These are phyloP conservation scores for Schizothorax lantsangensis DNA, from an alignment of 2,797 vertebrate species.

Conservation along the genomic window DNA sequence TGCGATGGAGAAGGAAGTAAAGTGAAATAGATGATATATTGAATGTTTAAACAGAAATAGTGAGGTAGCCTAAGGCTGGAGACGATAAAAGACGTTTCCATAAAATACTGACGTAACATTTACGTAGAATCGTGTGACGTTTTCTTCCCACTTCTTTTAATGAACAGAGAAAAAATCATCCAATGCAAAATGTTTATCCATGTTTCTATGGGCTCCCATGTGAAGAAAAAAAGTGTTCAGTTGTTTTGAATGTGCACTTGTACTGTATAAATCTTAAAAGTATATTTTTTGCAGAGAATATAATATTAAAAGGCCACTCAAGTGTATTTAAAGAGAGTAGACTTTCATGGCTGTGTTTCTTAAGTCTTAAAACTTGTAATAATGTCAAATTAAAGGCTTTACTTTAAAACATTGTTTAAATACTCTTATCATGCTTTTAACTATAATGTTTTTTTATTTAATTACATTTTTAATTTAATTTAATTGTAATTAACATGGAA, in stretches of 20 bases:
- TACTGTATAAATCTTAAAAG: not conserved
- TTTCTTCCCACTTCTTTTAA: not conserved
- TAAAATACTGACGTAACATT: constrained; percentile 10
- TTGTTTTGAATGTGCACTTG: not conserved
- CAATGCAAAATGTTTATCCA: not conserved
- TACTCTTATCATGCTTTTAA: not conserved
- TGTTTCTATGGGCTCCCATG: not conserved
- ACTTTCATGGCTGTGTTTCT: not conserved
- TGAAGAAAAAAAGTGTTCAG: not conserved
- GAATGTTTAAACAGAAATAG: constrained; percentile 19
- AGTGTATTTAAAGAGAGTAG: not conserved
- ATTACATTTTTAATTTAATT: too few species aligned
- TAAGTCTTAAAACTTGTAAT: not conserved
- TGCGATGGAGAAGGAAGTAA: not conserved
- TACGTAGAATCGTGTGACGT: not conserved
- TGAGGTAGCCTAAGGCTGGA: not conserved
- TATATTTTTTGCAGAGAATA: not conserved
- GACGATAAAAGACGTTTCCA: not conserved
- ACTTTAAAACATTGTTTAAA: not conserved
- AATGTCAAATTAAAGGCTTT: not conserved
- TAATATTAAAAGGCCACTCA: not conserved
- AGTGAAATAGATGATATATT: constrained; percentile 4
- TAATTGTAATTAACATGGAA: not conserved
- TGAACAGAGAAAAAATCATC: not conserved
- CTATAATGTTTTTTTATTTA: not conserved